These are phyloP conservation scores for Puma concolor DNA, from an alignment of 2,113 vertebrate genomes.

Conservation along the genomic window DNA sequence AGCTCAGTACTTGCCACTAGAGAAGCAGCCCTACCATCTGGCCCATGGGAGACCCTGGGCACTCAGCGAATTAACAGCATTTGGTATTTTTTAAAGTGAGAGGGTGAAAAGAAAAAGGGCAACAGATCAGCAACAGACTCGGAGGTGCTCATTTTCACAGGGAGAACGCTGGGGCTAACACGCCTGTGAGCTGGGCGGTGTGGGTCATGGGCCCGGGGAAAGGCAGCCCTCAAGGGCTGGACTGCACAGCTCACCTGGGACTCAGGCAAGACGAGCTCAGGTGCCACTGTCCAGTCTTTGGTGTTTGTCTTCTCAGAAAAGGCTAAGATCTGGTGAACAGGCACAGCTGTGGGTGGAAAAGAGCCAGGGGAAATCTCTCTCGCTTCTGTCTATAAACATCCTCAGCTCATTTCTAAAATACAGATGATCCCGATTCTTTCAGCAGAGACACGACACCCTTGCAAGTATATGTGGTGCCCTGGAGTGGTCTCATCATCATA, in stretches of 20 bases:
- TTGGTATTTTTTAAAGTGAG: neutral
- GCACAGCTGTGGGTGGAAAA: slow-evolving; percentile 57
- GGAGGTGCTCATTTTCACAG: neutral
- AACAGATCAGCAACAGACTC: neutral
- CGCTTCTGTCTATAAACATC: neutral
- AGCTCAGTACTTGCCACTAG: slow-evolving; percentile 8
- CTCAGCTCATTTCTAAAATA: slow-evolving; percentile 36
- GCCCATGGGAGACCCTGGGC: neutral
- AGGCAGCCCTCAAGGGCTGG: neutral
- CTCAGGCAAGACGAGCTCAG: slow-evolving; percentile 41
- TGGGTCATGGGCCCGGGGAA: neutral
- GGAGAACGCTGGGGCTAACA: neutral
- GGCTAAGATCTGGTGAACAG: slow-evolving; percentile 6
- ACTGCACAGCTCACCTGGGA: slow-evolving; percentile 68
- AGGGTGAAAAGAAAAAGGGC: neutral
- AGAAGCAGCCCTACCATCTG: neutral
- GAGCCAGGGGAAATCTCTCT: slow-evolving; percentile 30
- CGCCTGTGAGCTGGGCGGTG: neutral
- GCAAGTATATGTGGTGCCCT: neutral
- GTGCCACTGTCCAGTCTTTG: slow-evolving; percentile 48
- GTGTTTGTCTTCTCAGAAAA: slow-evolving; percentile 51
- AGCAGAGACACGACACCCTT: neutral
- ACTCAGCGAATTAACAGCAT: neutral
- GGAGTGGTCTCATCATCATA: neutral
- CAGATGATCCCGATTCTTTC: neutral